These are phyloP conservation scores for Orthochromis indermauri DNA, from an alignment of 2,113 vertebrate species.

Conservation along the genomic window DNA sequence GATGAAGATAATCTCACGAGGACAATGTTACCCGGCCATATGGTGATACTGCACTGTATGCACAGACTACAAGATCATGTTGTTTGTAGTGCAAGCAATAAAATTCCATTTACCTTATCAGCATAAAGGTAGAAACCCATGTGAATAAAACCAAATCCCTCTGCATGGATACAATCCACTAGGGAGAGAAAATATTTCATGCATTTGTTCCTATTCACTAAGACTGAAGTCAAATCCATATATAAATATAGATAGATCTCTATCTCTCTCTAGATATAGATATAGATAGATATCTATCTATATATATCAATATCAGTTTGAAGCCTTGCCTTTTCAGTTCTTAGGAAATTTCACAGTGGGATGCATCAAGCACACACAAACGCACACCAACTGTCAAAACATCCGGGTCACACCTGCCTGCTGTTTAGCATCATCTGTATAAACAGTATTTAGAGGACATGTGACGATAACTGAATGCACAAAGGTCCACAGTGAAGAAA, in stretches of 20 bases:
- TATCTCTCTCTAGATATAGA: too few relatives aligned
- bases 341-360: background rate
- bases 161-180: background rate
- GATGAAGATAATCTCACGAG: background rate
- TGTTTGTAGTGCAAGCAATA: background rate
- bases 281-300: too few relatives aligned
- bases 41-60: background rate
- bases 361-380: background rate
- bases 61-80: background rate
- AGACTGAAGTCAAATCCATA: background rate
- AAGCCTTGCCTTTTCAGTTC: background rate
- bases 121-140: accelerated
- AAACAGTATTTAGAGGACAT: conserved; percentile 35
- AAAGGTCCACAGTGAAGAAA: background rate
- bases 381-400: conserved; percentile 50
- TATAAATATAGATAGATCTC: too few relatives aligned
- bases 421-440: conserved; percentile 46
- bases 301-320: too few relatives aligned
- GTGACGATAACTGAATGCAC: background rate
- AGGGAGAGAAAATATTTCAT: background rate
- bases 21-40: background rate
- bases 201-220: background rate
- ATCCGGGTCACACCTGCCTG: conserved; percentile 49
- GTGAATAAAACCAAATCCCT: background rate
- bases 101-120: background rate